Percentiles rank a stretch among this genome's conserved stretches.
Evolutionary conservation across 1,140 invertebrate genomes (phyloP).

Genomic region (Dendrolimus kikuchii): DNA sequence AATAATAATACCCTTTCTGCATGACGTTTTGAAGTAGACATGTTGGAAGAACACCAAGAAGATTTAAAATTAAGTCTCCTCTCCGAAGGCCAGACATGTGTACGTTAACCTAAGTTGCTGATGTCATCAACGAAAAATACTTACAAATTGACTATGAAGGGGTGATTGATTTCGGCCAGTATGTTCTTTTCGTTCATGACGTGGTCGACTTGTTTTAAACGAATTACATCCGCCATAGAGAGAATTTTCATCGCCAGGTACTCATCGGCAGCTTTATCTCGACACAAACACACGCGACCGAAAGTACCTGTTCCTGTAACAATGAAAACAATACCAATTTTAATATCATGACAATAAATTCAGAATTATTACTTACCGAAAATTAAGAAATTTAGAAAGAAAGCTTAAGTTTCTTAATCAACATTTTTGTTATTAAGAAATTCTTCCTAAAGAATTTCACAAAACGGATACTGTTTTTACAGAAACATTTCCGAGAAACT

Average conservation of each 20-base stretch:
- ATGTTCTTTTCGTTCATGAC: slow-evolving; percentile 96
- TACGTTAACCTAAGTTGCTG: not conserved
- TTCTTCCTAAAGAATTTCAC: no score
- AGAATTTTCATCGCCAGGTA: slow-evolving; percentile 94
- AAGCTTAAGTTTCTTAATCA: no score
- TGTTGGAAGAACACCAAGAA: slow-evolving; percentile 14
- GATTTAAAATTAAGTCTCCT: slow-evolving; percentile 3
- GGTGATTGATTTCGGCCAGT: slow-evolving; percentile 89
- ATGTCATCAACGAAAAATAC: slow-evolving; percentile 50
- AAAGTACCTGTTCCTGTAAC: slow-evolving; percentile 94
- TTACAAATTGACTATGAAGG: slow-evolving; percentile 96
- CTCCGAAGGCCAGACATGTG: not conserved
- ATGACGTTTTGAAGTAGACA: slow-evolving; percentile 5
- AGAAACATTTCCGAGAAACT: slow-evolving; percentile 10
- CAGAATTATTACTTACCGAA: no score
- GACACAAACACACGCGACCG: slow-evolving; percentile 89
- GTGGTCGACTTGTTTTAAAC: slow-evolving; percentile 94
- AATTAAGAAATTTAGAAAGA: no score
- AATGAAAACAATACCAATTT: slow-evolving; percentile 12
- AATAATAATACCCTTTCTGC: slow-evolving; percentile 10
- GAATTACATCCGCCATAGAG: slow-evolving; percentile 91
- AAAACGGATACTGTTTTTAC: no score
- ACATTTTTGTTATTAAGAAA: no score
- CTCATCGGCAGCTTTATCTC: slow-evolving; percentile 83
- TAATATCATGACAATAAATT: no score